Conservation (phyloP, 2,797 vertebrate species). For the Lacerta viridis region DNA sequence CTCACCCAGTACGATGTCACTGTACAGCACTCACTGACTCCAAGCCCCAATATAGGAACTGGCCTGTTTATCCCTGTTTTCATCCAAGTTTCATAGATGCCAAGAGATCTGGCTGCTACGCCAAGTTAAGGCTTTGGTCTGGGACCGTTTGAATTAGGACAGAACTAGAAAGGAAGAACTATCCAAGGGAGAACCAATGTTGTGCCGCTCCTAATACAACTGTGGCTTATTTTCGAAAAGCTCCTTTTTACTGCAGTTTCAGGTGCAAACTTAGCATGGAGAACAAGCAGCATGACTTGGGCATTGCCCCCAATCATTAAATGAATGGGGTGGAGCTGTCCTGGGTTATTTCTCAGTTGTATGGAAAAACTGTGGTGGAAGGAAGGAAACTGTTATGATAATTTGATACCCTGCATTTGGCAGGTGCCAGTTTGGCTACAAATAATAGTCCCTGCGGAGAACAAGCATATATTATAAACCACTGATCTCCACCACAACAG, state of each 20-base stretch:
- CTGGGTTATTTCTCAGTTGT: not conserved
- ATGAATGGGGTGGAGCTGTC: not conserved
- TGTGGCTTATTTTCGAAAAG: not conserved
- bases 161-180: not conserved
- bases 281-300: not conserved
- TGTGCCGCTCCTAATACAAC: not conserved
- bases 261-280: not conserved
- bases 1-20: not conserved
- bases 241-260: not conserved
- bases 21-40: not conserved
- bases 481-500: fast-evolving
- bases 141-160: not conserved
- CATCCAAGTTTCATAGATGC: not conserved
- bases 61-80: not conserved
- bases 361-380: constrained; percentile 7
- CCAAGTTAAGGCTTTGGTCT: not conserved
- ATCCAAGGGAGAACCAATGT: not conserved
- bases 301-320: not conserved
- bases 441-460: not conserved
- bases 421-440: constrained; percentile 16
- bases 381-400: not conserved
- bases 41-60: not conserved
- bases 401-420: not conserved
- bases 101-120: not conserved
- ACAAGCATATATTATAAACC: not conserved